Evolutionary conservation across 1,140 invertebrate species (phyloP), one percentile per base, ranked within the genome.

Genomic region (Lordiphosa mommai): DNA sequence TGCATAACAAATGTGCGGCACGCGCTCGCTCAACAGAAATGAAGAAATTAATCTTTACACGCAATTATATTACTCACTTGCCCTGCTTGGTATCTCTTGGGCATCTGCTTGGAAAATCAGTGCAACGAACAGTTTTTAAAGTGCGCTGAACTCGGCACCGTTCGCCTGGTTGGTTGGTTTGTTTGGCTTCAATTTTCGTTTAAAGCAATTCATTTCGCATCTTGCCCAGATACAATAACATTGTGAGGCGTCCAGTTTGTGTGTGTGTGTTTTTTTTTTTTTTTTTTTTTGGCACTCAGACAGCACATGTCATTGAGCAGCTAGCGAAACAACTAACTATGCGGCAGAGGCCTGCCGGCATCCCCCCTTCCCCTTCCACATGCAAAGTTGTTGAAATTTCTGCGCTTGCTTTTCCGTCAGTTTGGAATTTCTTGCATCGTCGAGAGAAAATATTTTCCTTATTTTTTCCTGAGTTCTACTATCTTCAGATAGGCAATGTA

Each of bases 341-440:
- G 65, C 60, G 50, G 57, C 38, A 63, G 38, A 47, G 50, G 37
- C 48, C 47, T 10, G 7, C n/a, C 7, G 47, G 33, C 27, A 8
- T 32, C 16, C 30, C 53, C 57, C 14, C 14, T 4, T 27, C 27
- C 38, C 27, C 4, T 2, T 16, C n/a, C n/a, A 32, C 41, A 52
- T 38, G 33, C 47, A 56, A 71, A 71, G 57, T 61, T 76, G 76
- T 69, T 82, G 55, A 82, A 82, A 82, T 80, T 71, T 82, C 56
- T 76, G 57, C 44, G 55, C 67, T 72, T 61, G 76, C 74, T 80
- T 67, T 80, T 80, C 76, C 77, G 76, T 84, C 76, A 82, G 77
- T 64, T 84, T 84, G 72, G 77, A 82, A 84, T 82, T 76, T 76
- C 57, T 55, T 64, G 66, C 69, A 68, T 72, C 53, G 58, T 46